Evolutionary conservation across 37 sponge, comb jelly and placozoan genomes (phyloP).

Genomic region (Axinella damicornis): DNA sequence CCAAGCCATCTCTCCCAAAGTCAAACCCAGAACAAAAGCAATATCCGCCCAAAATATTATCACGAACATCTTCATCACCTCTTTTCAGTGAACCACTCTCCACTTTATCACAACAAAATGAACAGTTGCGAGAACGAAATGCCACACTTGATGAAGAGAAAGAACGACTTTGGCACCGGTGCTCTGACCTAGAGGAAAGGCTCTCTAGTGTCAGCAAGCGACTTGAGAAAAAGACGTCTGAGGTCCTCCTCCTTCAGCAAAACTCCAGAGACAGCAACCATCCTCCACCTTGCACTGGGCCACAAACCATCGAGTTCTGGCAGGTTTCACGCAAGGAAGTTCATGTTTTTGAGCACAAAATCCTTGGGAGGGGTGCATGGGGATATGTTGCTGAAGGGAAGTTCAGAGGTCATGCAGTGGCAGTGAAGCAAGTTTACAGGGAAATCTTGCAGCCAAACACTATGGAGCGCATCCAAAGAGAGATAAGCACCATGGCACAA

Average conservation of each 20-base stretch:
- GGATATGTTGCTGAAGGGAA: slow-evolving; percentile 51
- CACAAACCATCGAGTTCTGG: not conserved
- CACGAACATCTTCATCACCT: no score
- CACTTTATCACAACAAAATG: no score
- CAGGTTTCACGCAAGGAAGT: not conserved
- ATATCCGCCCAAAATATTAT: no score
- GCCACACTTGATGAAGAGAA: no score
- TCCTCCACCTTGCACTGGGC: not conserved
- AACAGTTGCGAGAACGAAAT: no score
- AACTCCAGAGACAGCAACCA: not conserved
- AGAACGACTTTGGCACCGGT: no score
- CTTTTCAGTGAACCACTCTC: no score
- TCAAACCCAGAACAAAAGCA: no score
- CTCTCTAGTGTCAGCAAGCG: no score
- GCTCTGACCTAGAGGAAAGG: no score
- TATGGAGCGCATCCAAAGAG: slow-evolving; percentile 40
- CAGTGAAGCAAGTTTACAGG: slow-evolving; percentile 62
- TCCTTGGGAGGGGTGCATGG: slow-evolving; percentile 60
- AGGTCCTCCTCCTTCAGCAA: not conserved
- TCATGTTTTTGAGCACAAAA: not conserved
- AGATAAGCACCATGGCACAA: slow-evolving; percentile 46
- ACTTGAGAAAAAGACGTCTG: no score
- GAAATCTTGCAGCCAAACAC: slow-evolving; percentile 27
- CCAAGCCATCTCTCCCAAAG: no score
- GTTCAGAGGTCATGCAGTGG: slow-evolving; percentile 62